Evolutionary conservation across 2,113 vertebrate genomes (phyloP).

Genomic region (Cyprinus carpio): DNA sequence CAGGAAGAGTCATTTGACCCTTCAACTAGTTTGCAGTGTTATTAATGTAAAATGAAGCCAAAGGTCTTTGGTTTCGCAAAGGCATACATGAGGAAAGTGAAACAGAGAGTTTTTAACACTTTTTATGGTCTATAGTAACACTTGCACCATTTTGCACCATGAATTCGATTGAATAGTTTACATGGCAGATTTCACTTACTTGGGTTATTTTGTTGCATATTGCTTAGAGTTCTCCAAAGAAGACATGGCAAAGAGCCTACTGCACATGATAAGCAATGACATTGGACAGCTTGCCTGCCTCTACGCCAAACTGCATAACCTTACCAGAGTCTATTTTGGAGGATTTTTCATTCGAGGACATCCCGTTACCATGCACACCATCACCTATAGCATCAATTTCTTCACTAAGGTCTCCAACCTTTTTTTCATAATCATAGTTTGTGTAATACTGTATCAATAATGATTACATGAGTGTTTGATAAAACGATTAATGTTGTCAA

Average conservation of each 20-base stretch:
- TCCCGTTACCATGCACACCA: constrained; percentile 97
- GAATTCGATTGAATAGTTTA: background rate
- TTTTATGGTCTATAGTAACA: background rate
- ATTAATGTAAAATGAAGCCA: constrained; percentile 50
- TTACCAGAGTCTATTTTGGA: constrained; percentile 92
- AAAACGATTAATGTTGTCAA: background rate
- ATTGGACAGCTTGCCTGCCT: constrained; percentile 97
- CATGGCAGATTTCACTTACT: background rate
- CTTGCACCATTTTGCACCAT: background rate
- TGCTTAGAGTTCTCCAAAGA: constrained; percentile 91
- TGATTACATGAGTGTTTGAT: background rate
- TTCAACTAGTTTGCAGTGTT: constrained; percentile 39
- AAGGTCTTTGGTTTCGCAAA: constrained; percentile 32
- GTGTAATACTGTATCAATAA: background rate
- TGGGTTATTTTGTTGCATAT: background rate
- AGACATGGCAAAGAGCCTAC: constrained; percentile 96
- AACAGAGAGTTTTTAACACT: background rate
- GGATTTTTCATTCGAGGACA: constrained; percentile 98
- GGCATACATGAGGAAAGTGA: background rate
- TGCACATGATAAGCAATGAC: constrained; percentile 99
- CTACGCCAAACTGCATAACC: constrained; percentile 86
- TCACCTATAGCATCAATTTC: constrained; percentile 98
- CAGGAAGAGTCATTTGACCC: constrained; percentile 31
- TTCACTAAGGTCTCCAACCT: constrained; percentile 87
- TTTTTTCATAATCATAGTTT: background rate